phyloP scores from a whole-genome alignment of 2,888 invertebrate genomes.

The Ecliptopera silaceata region DNA sequence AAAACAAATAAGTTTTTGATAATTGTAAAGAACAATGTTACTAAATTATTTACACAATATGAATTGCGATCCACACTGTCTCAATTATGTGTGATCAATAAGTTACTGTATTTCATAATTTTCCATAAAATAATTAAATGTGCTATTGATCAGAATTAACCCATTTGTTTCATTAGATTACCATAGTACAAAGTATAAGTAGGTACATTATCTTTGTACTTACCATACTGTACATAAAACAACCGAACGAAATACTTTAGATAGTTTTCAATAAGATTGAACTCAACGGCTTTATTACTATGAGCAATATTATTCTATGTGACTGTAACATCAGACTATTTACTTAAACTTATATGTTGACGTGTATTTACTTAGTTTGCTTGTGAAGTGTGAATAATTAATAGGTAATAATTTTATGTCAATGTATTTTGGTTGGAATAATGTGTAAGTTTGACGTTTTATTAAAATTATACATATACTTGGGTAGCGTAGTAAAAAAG shows the following conservation, averaged over 20 bases:
- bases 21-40: conserved; percentile 31
- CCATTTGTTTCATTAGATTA: conserved; percentile 11
- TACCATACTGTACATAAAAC: too few species aligned
- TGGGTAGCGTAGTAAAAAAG: too few species aligned
- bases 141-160: conserved; percentile 15
- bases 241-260: too few species aligned
- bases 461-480: conserved; percentile 12
- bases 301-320: background rate
- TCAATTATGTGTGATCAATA: conserved; percentile 7
- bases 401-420: conserved; percentile 6
- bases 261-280: background rate
- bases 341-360: background rate
- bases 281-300: background rate
- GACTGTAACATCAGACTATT: background rate
- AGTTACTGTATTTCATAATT: conserved; percentile 11
- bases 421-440: conserved; percentile 14
- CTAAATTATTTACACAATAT: conserved; percentile 16
- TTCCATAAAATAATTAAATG: conserved; percentile 5
- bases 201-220: too few species aligned
- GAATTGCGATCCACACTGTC: conserved; percentile 1
- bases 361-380: background rate
- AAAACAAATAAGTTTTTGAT: conserved; percentile 20
- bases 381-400: conserved; percentile 25
- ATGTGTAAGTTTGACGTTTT: conserved; percentile 20
- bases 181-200: background rate